A percentile compares a stretch with the other conserved stretches of the same genome.
Conservation (phyloP, 2,113 vertebrate genomes). For the Cochlearius cochlearius region DNA sequence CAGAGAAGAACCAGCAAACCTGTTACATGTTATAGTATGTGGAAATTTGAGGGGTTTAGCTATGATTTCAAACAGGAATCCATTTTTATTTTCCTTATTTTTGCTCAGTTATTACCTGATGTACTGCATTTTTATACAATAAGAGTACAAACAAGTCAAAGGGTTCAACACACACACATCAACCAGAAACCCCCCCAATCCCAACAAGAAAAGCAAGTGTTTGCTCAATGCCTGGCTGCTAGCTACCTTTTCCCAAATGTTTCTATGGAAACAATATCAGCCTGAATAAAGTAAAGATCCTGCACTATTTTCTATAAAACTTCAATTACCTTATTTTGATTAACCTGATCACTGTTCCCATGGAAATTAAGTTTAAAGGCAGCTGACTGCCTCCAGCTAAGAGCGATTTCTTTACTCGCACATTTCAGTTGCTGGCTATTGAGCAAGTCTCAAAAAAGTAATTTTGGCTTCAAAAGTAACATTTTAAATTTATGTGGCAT, state of each 20-base stretch:
- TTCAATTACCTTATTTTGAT: constrained; percentile 55
- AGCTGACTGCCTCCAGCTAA: constrained; percentile 57
- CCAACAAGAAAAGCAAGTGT: neutral
- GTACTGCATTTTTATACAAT: neutral
- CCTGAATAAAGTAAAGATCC: neutral
- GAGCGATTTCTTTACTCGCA: neutral
- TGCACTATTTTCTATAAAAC: constrained; percentile 30
- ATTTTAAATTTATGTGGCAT: neutral
- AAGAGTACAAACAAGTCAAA: neutral
- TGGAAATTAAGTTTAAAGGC: constrained; percentile 60
- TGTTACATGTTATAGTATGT: neutral
- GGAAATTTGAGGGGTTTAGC: neutral
- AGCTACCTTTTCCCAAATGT: neutral
- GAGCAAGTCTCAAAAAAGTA: constrained; percentile 7
- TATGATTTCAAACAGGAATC: neutral
- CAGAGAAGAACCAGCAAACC: neutral
- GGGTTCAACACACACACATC: neutral
- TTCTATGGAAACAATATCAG: constrained; percentile 26
- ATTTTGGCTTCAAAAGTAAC: neutral
- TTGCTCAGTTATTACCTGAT: neutral
- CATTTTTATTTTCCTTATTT: neutral
- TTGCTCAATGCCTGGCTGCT: neutral
- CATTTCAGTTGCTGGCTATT: constrained; percentile 9
- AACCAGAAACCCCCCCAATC: neutral
- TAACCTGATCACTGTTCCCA: constrained; percentile 51